Evolutionary conservation across 2,797 vertebrate species (phyloP).

Genomic region (Sebastes vulpes): DNA sequence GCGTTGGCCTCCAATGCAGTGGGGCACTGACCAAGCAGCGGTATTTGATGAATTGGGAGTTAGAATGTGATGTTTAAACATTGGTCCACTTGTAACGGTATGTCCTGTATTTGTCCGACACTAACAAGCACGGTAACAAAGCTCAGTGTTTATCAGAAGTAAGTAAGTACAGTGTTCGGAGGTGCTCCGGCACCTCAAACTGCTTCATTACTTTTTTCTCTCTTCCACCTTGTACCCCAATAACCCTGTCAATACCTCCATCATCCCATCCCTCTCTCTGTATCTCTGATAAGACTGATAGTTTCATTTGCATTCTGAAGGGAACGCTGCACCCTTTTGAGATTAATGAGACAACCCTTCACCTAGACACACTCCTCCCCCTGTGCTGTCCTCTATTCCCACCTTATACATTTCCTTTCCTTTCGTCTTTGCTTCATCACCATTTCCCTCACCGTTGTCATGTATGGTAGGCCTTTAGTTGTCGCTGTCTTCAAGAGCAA

Average conservation of each 20-base stretch:
- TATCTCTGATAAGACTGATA: conserved; percentile 61
- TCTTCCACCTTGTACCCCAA: not conserved
- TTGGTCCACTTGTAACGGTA: no score
- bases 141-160: not conserved
- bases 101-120: not conserved
- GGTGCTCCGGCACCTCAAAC: not conserved
- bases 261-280: conserved; percentile 18
- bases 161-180: not conserved
- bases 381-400: not conserved
- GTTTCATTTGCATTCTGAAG: conserved; percentile 68
- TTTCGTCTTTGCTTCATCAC: not conserved
- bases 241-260: conserved; percentile 20
- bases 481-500: not conserved
- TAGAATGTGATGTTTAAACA: no score
- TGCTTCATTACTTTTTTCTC: conserved; percentile 6
- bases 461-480: not conserved
- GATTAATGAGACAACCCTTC: conserved; percentile 76
- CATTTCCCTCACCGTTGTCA: not conserved
- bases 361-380: conserved; percentile 38
- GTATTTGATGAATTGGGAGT: no score
- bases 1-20: no score
- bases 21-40: no score
- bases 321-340: conserved; percentile 46
- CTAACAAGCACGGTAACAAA: not conserved
- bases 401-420: not conserved